phyloP scores from a whole-genome alignment of 2,797 vertebrate genomes.

The Sylvia borin region DNA sequence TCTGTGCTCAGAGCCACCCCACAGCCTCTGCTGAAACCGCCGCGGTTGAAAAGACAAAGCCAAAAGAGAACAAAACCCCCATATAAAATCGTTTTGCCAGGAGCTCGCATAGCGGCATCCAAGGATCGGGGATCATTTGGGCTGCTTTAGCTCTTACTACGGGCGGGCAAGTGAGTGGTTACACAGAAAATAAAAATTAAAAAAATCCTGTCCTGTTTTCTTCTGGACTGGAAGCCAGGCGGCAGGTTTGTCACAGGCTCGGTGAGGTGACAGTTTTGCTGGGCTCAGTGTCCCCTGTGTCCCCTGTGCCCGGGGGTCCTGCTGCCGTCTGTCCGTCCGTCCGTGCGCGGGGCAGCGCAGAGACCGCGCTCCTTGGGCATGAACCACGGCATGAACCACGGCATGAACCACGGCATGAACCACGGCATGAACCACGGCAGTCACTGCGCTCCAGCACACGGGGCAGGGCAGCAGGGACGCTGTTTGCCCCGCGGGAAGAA shows the following conservation, averaged over 20 bases:
- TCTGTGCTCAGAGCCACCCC: background rate
- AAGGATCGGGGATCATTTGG: background rate
- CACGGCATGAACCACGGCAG: background rate
- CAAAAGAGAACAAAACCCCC: fast-evolving
- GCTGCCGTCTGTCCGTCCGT: background rate
- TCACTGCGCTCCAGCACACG: background rate
- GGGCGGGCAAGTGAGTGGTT: background rate
- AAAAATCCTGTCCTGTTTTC: background rate
- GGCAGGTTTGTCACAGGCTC: fast-evolving
- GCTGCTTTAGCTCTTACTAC: background rate
- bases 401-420: too few species aligned
- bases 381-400: too few species aligned
- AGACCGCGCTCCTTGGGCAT: background rate
- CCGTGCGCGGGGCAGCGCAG: background rate
- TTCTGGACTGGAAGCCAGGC: background rate
- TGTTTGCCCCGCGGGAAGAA: background rate
- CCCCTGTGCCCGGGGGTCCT: background rate
- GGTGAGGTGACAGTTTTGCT: background rate
- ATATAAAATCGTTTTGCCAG: background rate
- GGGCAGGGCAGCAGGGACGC: background rate
- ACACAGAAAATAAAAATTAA: too few species aligned
- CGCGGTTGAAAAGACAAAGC: background rate
- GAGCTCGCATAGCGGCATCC: background rate
- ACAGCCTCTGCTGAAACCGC: background rate
- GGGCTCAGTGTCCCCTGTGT: background rate